phyloP scores from a whole-genome alignment of 35 echinoderm and acorn worm species.

The Acanthaster planci region DNA sequence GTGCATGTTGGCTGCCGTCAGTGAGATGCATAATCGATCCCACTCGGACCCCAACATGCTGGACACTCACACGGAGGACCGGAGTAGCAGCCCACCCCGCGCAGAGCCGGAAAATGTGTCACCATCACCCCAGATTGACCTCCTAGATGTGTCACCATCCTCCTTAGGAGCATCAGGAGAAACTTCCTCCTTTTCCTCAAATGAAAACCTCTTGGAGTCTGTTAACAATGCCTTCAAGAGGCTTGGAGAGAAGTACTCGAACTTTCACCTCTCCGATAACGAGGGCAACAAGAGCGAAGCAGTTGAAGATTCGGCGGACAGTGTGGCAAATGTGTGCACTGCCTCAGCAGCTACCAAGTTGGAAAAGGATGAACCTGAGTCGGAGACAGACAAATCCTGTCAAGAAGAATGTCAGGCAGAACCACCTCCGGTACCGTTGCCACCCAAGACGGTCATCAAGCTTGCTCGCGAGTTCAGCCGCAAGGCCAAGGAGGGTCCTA shows the following conservation, averaged over 20 bases:
- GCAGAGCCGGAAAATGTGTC: neutral
- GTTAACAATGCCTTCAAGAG: constrained; percentile 71
- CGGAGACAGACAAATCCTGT: neutral
- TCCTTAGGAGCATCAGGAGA: constrained; percentile 25
- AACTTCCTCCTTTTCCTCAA: constrained; percentile 41
- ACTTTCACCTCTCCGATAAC: neutral
- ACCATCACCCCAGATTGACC: neutral
- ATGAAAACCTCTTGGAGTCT: constrained; percentile 76
- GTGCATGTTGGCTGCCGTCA: constrained; percentile 17
- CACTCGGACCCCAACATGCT: constrained; percentile 60
- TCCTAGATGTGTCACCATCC: constrained; percentile 5
- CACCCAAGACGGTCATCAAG: constrained; percentile 48
- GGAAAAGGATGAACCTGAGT: neutral
- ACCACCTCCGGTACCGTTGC: neutral
- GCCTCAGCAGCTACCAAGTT: neutral
- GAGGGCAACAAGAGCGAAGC: constrained; percentile 39
- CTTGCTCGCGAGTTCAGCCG: constrained; percentile 81
- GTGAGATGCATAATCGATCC: constrained; percentile 25
- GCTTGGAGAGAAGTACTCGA: constrained; percentile 63
- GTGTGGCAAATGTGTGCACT: neutral
- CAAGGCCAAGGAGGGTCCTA: constrained; percentile 62
- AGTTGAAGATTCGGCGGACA: neutral
- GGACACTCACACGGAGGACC: constrained; percentile 39
- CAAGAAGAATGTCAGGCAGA: neutral
- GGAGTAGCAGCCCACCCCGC: constrained; percentile 17